Conservation (phyloP, 2,888 invertebrate species). For the Drosophila phalerata region DNA sequence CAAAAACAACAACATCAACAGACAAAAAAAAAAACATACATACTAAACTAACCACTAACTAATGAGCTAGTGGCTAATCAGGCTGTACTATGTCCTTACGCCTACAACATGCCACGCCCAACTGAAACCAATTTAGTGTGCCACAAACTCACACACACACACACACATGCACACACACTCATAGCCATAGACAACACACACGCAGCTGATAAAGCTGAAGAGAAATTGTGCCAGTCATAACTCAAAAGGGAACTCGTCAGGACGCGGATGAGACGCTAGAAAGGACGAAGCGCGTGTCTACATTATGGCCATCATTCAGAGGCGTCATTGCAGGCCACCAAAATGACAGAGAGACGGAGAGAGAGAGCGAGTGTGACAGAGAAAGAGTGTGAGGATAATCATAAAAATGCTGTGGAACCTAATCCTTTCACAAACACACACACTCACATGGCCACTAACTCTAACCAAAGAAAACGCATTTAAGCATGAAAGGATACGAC, state of each 20-base stretch:
- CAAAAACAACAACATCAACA: neutral
- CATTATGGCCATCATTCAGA: conserved; percentile 69
- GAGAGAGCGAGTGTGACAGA: neutral
- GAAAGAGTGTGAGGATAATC: conserved; percentile 47
- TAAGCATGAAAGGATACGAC: conserved; percentile 73
- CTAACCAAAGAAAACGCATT: conserved; percentile 71
- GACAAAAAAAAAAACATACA: conserved; percentile 5
- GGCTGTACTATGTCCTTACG: conserved; percentile 39
- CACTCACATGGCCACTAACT: conserved; percentile 49
- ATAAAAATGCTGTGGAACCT: conserved; percentile 60
- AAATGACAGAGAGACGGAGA: conserved; percentile 12
- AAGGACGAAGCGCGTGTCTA: conserved; percentile 52
- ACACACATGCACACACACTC: conserved; percentile 8
- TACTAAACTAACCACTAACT: conserved; percentile 47
- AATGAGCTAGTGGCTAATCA: conserved; percentile 63
- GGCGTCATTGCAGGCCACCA: conserved; percentile 46
- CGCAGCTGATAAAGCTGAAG: conserved; percentile 65
- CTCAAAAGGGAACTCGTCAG: conserved; percentile 62
- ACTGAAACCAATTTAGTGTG: conserved; percentile 52
- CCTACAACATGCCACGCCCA: conserved; percentile 17
- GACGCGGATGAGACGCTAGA: conserved; percentile 41
- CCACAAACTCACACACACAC: neutral
- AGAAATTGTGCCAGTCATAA: conserved; percentile 74
- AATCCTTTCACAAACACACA: conserved; percentile 63
- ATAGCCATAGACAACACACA: conserved; percentile 21